Evolutionary conservation across 2,797 vertebrate genomes (phyloP).

Genomic region (Periophthalmus magnuspinnatus): DNA sequence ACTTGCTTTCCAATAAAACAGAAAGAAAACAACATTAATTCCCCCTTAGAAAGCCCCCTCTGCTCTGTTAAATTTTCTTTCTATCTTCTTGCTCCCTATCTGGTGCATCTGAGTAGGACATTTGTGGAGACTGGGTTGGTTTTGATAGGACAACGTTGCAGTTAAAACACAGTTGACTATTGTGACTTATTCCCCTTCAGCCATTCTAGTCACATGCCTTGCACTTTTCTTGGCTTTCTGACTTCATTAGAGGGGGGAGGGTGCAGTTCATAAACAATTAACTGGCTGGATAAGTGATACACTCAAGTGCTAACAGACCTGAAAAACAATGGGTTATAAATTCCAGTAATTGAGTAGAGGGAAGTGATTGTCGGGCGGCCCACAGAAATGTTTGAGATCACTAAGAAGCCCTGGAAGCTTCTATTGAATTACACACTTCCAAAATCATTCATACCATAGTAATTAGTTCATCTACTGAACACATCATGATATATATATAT

Average conservation of each 20-base stretch:
- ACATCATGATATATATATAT: no score
- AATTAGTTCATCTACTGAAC: no score
- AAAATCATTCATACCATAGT: background rate
- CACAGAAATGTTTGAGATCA: slow-evolving; percentile 28
- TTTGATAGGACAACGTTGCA: slow-evolving; percentile 44
- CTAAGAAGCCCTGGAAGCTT: slow-evolving; percentile 1
- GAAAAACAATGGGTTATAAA: slow-evolving; percentile 72
- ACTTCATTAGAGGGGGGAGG: slow-evolving; percentile 58
- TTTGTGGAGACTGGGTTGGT: slow-evolving; percentile 20
- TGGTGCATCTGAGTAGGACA: slow-evolving; percentile 24
- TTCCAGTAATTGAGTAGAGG: slow-evolving; percentile 69
- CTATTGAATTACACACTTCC: background rate
- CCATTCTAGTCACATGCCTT: slow-evolving; percentile 51
- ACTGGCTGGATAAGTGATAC: slow-evolving; percentile 76
- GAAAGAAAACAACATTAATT: slow-evolving; percentile 74
- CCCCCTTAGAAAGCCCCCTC: slow-evolving; percentile 55
- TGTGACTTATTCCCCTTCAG: slow-evolving; percentile 52
- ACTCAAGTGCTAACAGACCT: slow-evolving; percentile 74
- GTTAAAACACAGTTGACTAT: slow-evolving; percentile 52
- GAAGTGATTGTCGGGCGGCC: slow-evolving; percentile 54
- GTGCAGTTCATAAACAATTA: slow-evolving; percentile 77
- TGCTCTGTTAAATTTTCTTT: slow-evolving; percentile 45
- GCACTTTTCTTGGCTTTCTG: slow-evolving; percentile 54
- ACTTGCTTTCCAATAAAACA: slow-evolving; percentile 77
- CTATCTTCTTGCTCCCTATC: slow-evolving; percentile 33